Conservation (phyloP, 1,140 invertebrate genomes). For the Diorhabda sublineata region DNA sequence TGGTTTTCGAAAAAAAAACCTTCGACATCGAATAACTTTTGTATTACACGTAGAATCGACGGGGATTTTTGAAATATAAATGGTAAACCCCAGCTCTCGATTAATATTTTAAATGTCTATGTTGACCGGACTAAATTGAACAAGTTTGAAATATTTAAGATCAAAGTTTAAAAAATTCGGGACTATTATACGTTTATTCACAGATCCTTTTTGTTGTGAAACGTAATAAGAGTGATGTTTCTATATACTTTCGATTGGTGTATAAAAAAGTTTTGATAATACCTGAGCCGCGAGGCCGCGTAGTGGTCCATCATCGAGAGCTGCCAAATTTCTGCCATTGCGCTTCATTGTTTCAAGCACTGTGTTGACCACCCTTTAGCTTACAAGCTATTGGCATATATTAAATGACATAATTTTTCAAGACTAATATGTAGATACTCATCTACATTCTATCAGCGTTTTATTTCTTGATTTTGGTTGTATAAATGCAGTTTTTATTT, state of each 20-base stretch:
- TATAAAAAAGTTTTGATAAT: constrained; percentile 48
- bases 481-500: background rate
- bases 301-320: constrained; percentile 17
- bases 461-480: background rate
- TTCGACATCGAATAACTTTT: too few relatives aligned
- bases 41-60: too few relatives aligned
- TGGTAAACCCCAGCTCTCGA: background rate
- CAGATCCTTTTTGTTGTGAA: background rate
- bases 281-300: constrained; percentile 39
- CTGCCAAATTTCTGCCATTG: constrained; percentile 24
- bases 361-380: constrained; percentile 36
- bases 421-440: constrained; percentile 32
- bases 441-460: constrained; percentile 33
- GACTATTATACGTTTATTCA: background rate
- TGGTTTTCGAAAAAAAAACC: too few relatives aligned
- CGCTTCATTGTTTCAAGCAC: constrained; percentile 27
- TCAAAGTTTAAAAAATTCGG: too few relatives aligned
- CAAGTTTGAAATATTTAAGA: too few relatives aligned
- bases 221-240: constrained; percentile 10
- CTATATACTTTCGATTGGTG: constrained; percentile 16
- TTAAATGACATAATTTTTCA: constrained; percentile 39
- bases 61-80: constrained; percentile 15
- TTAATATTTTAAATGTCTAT: background rate
- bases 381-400: constrained; percentile 44
- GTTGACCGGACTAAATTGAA: too few relatives aligned